phyloP scores from a whole-genome alignment of 2,113 vertebrate species.

The Pituophis catenifer region DNA sequence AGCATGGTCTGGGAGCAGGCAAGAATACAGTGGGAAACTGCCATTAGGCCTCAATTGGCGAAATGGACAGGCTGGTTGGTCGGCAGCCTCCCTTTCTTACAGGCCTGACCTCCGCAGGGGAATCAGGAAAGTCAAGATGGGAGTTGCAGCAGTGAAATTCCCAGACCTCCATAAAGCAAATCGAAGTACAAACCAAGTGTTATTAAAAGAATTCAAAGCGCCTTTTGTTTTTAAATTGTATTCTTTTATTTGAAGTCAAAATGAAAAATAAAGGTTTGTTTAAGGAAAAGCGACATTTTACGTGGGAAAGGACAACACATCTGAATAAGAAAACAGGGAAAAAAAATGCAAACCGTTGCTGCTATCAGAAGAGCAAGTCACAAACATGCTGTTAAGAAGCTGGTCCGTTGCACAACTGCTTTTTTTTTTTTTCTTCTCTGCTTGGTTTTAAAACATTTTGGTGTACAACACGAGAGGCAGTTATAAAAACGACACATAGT shows the following conservation, averaged over 20 bases:
- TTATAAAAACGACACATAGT: slow-evolving; percentile 47
- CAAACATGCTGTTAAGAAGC: slow-evolving; percentile 67
- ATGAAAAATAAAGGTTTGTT: slow-evolving; percentile 69
- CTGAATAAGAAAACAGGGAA: slow-evolving; percentile 51
- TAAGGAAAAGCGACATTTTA: slow-evolving; percentile 67
- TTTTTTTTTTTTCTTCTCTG: slow-evolving; percentile 30
- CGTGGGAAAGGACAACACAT: slow-evolving; percentile 61
- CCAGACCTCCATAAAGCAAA: not conserved
- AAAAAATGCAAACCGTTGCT: slow-evolving; percentile 47
- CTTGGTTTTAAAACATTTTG: slow-evolving; percentile 61
- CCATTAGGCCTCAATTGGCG: not conserved
- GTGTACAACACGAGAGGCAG: slow-evolving; percentile 59
- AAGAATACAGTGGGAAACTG: not conserved
- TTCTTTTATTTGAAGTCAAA: slow-evolving; percentile 73
- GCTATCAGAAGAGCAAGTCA: slow-evolving; percentile 56
- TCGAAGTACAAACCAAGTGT: accelerated
- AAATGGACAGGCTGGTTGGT: not conserved
- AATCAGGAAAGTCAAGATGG: not conserved
- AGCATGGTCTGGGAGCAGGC: not conserved
- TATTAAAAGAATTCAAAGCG: slow-evolving; percentile 10
- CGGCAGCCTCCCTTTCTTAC: not conserved
- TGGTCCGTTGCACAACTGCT: not conserved
- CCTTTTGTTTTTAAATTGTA: slow-evolving; percentile 25
- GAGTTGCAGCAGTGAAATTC: not conserved
- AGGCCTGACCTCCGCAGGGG: not conserved